These are phyloP conservation scores for Nomada hirtipes DNA, from an alignment of 2,888 invertebrate species.

Conservation along the genomic window DNA sequence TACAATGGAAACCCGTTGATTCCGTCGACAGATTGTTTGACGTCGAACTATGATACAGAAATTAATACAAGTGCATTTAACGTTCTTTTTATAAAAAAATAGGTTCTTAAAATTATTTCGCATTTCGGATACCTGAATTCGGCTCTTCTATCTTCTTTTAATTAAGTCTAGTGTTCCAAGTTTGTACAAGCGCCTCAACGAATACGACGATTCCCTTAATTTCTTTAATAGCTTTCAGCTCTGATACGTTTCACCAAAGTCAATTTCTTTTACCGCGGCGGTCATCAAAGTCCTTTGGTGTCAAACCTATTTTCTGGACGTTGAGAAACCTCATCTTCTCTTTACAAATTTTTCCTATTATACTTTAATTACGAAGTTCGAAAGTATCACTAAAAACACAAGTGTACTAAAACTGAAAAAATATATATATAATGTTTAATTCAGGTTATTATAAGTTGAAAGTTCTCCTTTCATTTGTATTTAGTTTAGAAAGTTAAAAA, in stretches of 20 bases:
- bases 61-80: no score
- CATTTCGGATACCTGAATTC: no score
- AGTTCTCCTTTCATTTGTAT: neutral
- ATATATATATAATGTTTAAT: neutral
- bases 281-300: slow-evolving; percentile 38
- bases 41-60: no score
- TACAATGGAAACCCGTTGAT: no score
- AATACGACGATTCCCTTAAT: slow-evolving; percentile 24
- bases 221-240: slow-evolving; percentile 36
- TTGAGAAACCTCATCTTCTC: neutral
- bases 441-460: neutral
- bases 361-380: neutral
- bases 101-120: no score
- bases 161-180: slow-evolving; percentile 22
- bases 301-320: slow-evolving; percentile 23
- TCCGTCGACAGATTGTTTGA: no score
- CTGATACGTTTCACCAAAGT: slow-evolving; percentile 33
- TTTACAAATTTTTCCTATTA: neutral
- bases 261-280: slow-evolving; percentile 32
- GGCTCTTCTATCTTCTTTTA: slow-evolving; percentile 19
- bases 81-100: no score
- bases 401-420: neutral
- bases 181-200: slow-evolving; percentile 10
- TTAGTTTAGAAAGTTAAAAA: neutral
- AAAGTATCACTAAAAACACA: neutral